phyloP scores from a whole-genome alignment of 2,797 vertebrate genomes.

The Varecia variegata region DNA sequence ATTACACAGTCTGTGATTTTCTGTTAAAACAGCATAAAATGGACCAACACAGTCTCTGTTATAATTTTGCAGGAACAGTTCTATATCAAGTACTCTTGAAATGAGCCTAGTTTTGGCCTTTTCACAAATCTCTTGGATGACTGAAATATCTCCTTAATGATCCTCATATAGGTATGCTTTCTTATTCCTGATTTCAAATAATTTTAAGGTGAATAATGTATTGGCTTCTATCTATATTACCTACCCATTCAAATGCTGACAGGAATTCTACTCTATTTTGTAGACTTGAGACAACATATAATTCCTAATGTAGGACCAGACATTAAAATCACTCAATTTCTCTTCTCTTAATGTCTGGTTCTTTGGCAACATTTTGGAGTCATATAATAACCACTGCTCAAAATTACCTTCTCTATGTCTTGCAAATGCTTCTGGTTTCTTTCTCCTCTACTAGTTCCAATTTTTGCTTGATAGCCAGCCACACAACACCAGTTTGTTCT shows the following conservation, averaged over 20 bases:
- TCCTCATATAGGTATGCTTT: background rate
- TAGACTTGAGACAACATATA: background rate
- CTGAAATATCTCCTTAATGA: background rate
- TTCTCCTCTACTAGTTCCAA: background rate
- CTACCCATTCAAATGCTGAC: background rate
- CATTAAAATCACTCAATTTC: background rate
- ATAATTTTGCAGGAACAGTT: background rate
- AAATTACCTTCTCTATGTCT: background rate
- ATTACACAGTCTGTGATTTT: background rate
- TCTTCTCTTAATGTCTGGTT: background rate
- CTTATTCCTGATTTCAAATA: background rate
- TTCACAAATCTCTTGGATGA: background rate
- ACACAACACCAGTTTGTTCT: background rate
- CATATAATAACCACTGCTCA: too few species aligned
- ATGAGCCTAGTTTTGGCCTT: background rate
- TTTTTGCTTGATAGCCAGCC: background rate
- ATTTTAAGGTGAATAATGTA: background rate
- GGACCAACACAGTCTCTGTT: background rate
- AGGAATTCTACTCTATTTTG: background rate
- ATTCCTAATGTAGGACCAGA: background rate
- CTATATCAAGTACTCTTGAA: background rate
- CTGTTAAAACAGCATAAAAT: background rate
- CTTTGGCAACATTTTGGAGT: too few species aligned
- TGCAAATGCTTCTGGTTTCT: background rate
- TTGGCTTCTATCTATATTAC: background rate